Evolutionary conservation across 2,113 vertebrate genomes (phyloP).

Genomic region (cattle (Bos taurus)): ARS-UCD2.0 NC_037341.1:52640501-52641000

Average conservation of each 20-base stretch:
- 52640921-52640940: background rate
- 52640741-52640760: background rate
- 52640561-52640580: background rate
- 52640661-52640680: background rate
- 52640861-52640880: background rate
- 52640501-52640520: background rate
- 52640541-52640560: background rate
- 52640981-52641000: background rate
- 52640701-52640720: background rate
- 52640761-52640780: background rate
- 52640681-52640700: background rate
- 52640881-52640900: background rate
- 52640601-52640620: background rate
- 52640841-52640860: background rate
- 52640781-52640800: background rate
- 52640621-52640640: background rate
- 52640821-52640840: background rate
- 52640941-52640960: background rate
- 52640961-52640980: background rate
- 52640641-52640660: background rate
- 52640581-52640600: background rate
- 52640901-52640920: background rate
- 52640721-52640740: background rate
- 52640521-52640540: background rate
- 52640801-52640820: background rate